phyloP scores from a whole-genome alignment of 2,888 invertebrate species.

The Parnassius apollo region DNA sequence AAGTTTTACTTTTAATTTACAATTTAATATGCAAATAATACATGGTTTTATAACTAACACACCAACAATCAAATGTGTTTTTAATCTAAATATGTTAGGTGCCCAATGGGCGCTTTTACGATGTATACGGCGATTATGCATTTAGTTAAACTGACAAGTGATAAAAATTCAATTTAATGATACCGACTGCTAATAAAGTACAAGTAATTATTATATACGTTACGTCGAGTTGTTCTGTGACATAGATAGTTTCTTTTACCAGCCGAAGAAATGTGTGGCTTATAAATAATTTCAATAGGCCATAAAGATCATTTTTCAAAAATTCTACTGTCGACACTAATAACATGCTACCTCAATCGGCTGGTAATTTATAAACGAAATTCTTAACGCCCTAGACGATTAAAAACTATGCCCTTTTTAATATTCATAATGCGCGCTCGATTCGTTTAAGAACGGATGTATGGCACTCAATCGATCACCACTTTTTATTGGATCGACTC shows the following conservation, averaged over 20 bases:
- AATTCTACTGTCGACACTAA: slow-evolving; percentile 48
- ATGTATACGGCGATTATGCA: slow-evolving; percentile 45
- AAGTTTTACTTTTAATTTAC: slow-evolving; percentile 44
- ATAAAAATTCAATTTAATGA: slow-evolving; percentile 59
- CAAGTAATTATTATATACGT: slow-evolving; percentile 48
- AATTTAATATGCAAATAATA: slow-evolving; percentile 54
- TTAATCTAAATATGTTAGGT: slow-evolving; percentile 31
- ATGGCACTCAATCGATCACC: slow-evolving; percentile 64
- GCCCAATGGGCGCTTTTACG: slow-evolving; percentile 49
- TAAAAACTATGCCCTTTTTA: slow-evolving; percentile 58
- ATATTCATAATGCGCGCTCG: slow-evolving; percentile 44
- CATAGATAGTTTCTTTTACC: slow-evolving; percentile 54
- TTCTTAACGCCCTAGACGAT: slow-evolving; percentile 63
- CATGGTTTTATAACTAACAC: slow-evolving; percentile 40
- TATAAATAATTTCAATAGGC: slow-evolving; percentile 24
- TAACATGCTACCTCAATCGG: slow-evolving; percentile 65
- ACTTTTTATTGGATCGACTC: slow-evolving; percentile 56
- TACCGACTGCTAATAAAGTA: slow-evolving; percentile 54
- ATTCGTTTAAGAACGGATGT: slow-evolving; percentile 53
- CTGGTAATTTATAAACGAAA: slow-evolving; percentile 68
- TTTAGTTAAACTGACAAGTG: slow-evolving; percentile 52
- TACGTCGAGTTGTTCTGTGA: slow-evolving; percentile 44
- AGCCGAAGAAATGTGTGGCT: slow-evolving; percentile 25
- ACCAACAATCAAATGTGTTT: slow-evolving; percentile 40
- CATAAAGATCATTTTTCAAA: slow-evolving; percentile 24